Evolutionary conservation across 2,113 vertebrate species (phyloP).

Genomic region (Microcebus griseorufus): DNA sequence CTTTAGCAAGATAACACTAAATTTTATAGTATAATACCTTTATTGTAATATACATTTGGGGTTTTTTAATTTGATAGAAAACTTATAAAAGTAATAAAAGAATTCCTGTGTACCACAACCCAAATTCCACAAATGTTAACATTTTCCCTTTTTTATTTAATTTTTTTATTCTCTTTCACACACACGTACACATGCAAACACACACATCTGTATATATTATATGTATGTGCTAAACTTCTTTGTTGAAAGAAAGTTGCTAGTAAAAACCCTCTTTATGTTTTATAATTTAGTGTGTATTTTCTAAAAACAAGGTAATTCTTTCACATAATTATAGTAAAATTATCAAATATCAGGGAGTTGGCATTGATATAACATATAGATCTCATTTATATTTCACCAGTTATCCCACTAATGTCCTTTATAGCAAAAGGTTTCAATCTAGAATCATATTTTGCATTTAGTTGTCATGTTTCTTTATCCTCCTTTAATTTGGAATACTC

Average conservation of each 20-base stretch:
- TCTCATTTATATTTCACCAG: background rate
- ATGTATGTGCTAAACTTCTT: background rate
- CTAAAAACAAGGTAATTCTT: background rate
- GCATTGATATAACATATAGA: background rate
- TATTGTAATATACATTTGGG: background rate
- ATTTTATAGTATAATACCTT: background rate
- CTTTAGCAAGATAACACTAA: background rate
- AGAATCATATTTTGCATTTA: background rate
- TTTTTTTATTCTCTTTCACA: background rate
- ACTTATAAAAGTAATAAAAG: background rate
- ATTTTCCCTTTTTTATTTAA: background rate
- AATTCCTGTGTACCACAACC: background rate
- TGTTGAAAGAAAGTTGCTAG: background rate
- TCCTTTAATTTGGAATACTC: background rate
- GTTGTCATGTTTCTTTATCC: background rate
- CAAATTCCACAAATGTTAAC: background rate
- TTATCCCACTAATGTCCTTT: background rate
- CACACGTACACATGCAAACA: background rate
- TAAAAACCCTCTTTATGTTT: background rate
- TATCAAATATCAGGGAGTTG: background rate
- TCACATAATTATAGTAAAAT: background rate
- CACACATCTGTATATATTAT: background rate
- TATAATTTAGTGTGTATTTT: background rate
- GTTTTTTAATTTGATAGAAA: conserved; percentile 31
- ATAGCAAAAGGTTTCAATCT: background rate